These are phyloP conservation scores for Brachyhypopomus occidentalis DNA, from an alignment of 2,113 vertebrate species.

Conservation along the genomic window DNA sequence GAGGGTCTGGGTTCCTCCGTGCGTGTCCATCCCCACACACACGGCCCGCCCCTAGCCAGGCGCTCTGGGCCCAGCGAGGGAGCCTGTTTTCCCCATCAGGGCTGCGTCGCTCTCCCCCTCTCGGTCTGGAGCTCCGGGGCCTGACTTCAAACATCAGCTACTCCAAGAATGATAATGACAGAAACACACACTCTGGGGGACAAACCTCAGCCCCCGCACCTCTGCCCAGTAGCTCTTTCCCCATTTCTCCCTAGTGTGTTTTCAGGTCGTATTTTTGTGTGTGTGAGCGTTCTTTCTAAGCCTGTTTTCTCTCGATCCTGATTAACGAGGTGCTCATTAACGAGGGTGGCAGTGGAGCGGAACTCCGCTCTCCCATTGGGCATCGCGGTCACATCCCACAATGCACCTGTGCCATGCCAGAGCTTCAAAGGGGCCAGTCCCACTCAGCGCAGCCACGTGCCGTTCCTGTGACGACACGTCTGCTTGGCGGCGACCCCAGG, in stretches of 20 bases:
- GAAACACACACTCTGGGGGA: conserved; percentile 69
- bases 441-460: conserved; percentile 71
- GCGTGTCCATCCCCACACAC: conserved; percentile 3
- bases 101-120: conserved; percentile 44
- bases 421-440: conserved; percentile 58
- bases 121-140: conserved; percentile 57
- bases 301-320: too few species aligned
- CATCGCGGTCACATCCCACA: conserved; percentile 57
- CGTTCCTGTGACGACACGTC: conserved; percentile 75
- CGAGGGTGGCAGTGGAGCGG: too few species aligned
- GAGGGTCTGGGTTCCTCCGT: conserved; percentile 22
- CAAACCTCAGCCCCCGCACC: too few species aligned
- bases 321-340: too few species aligned
- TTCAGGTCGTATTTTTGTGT: not conserved
- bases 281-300: too few species aligned
- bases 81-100: conserved; percentile 76
- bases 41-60: not conserved
- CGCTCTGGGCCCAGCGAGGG: not conserved
- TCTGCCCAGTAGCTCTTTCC: conserved; percentile 22
- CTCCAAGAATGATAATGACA: conserved; percentile 82
- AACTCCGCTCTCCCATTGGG: conserved; percentile 42
- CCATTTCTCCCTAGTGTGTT: too few species aligned
- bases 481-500: conserved; percentile 59
- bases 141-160: conserved; percentile 78
- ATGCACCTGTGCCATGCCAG: conserved; percentile 72